These are phyloP conservation scores for Patiria miniata DNA, from an alignment of 35 echinoderm and acorn worm genomes.

Conservation along the genomic window DNA sequence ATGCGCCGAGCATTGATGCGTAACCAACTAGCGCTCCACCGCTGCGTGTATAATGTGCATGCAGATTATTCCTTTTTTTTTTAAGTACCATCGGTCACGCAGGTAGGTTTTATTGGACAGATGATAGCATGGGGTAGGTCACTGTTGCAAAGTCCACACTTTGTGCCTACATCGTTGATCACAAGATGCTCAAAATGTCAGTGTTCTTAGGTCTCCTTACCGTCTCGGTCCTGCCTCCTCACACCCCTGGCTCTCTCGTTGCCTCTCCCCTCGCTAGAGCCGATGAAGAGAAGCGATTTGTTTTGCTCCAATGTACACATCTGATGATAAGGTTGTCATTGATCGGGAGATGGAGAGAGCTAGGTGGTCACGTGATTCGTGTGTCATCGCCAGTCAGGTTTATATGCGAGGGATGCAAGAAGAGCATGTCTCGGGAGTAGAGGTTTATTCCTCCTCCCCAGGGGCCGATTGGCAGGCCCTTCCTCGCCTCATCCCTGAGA, in stretches of 20 bases:
- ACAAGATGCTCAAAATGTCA: no score
- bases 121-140: no score
- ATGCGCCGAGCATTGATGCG: no score
- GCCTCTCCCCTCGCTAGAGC: not conserved
- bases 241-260: not conserved
- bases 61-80: no score
- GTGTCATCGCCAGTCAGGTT: not conserved
- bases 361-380: not conserved
- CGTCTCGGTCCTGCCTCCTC: no score
- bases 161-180: no score
- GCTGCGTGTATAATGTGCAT: no score
- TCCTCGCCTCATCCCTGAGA: not conserved
- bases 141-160: no score
- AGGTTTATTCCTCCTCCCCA: not conserved
- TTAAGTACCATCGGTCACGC: no score
- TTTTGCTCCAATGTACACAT: slow-evolving; percentile 2
- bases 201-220: no score
- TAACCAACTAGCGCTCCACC: no score
- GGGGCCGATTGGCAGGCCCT: not conserved
- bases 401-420: not conserved
- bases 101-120: no score
- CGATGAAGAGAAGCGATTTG: slow-evolving; percentile 3
- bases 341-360: slow-evolving; percentile 4
- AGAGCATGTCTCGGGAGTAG: not conserved
- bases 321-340: slow-evolving; percentile 14